Conservation (phyloP, 2,797 vertebrate genomes). For the Xerus rutilus region DNA sequence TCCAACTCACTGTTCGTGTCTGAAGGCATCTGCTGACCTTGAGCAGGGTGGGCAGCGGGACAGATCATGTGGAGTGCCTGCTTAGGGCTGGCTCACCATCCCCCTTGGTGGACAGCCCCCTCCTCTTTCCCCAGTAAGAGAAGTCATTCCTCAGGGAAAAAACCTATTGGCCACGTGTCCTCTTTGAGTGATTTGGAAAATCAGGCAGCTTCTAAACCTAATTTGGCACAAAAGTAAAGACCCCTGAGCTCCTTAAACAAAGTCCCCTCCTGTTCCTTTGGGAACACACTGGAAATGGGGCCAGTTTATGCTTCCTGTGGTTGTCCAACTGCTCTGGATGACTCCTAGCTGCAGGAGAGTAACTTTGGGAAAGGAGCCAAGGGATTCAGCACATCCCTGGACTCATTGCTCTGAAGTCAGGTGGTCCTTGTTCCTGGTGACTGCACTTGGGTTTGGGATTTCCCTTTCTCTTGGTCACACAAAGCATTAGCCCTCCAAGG, state of each 20-base stretch:
- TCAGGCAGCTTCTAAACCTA: background rate
- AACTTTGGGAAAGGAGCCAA: background rate
- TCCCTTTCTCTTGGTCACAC: background rate
- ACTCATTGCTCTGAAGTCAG: no score
- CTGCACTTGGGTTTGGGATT: background rate
- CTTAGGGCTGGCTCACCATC: background rate
- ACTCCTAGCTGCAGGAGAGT: background rate
- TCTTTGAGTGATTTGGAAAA: background rate
- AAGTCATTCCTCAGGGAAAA: background rate
- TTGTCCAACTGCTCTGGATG: background rate
- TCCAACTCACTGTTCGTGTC: background rate
- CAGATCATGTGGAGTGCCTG: accelerated
- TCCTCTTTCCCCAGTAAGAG: background rate
- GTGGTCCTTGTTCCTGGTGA: no score
- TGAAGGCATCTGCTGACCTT: no score
- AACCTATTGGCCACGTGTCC: no score
- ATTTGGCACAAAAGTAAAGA: background rate
- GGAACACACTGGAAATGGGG: background rate
- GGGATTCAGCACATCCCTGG: background rate
- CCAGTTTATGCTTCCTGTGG: background rate
- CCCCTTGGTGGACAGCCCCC: background rate
- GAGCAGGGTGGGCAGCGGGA: background rate
- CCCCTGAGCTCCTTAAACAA: background rate
- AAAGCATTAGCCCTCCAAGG: no score
- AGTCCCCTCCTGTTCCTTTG: background rate